Base-by-base conservation (phyloP, 2,113 vertebrate genomes). In the Poecile atricapillus region DNA sequence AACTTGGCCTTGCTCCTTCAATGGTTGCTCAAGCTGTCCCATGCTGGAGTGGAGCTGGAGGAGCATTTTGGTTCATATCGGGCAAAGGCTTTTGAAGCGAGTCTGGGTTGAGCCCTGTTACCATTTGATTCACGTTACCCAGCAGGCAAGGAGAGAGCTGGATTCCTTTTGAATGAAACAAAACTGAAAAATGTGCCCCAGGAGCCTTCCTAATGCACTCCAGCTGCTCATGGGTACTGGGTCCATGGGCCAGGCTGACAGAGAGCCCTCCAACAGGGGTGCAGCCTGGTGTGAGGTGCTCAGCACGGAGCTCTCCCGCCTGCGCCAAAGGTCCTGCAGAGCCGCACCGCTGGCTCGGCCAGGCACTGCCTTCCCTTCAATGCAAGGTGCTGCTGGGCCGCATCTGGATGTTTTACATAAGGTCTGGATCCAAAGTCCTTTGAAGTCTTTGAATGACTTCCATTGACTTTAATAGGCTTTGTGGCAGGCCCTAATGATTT, bases 401-500 rank as follows among this genome's bases (percentile, higher is more conserved):
- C 59, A 27, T 89, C 84, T 85, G 78, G 46, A 27, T 78, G 47
- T 74, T 78, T 90, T 87, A 88, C 82, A 65, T 91, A 56, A 64
- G 60, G 69, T n/a, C 83, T 80, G 79, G 20, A 90, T 89, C 92
- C 92, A 37, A 20, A 81, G 79, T 27, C 62, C 89, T 90, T 94
- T 96, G 91, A 96, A 95, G 93, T 93, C 70, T 94, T 84, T 82
- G 83, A 96, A 82, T 88, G 67, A 89, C 83, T 91, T 90, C 74
- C 77, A 78, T 93, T 93, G 94, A 86, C 90, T 95, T 93, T 90
- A 95, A 73, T 55, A 80, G 93, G 88, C 88, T 96, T 93, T 97
- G 87, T 95, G 93, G 77, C 89, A 87, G 87, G 89, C 81, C 95
- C 83, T 95, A 87, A 94, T 96, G 93, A 93, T 95, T 93, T 95